Evolutionary conservation across 2,888 invertebrate species (phyloP).

Genomic region (Microplitis manilae): DNA sequence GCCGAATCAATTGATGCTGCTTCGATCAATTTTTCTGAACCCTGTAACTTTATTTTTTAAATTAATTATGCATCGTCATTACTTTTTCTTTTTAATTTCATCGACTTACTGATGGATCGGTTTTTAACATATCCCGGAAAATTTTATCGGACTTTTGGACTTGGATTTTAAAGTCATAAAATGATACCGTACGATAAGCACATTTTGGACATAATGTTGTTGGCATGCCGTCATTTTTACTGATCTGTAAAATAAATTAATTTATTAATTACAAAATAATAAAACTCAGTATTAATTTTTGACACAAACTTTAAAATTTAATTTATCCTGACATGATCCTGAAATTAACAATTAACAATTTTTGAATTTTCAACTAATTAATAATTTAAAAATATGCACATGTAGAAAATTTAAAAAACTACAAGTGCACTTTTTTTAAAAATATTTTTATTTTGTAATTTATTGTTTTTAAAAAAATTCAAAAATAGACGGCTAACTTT

Average conservation of each 20-base stretch:
- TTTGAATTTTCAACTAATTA: no score
- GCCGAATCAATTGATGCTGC: not conserved
- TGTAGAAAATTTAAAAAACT: no score
- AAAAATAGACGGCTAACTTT: no score
- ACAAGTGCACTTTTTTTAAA: no score
- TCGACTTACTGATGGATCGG: slow-evolving; percentile 23
- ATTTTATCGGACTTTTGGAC: slow-evolving; percentile 65
- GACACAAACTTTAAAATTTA: not conserved
- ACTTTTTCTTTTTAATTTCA: no score
- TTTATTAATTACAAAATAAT: not conserved
- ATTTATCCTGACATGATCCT: no score
- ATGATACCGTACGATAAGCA: slow-evolving; percentile 63
- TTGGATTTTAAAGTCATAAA: slow-evolving; percentile 64
- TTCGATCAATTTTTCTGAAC: not conserved
- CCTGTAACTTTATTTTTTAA: not conserved
- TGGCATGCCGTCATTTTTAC: slow-evolving; percentile 64
- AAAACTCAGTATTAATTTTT: not conserved
- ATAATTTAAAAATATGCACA: no score
- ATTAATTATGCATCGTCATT: no score
- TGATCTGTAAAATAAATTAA: slow-evolving; percentile 57
- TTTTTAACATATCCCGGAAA: slow-evolving; percentile 60
- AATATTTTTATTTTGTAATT: no score
- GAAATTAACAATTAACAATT: no score
- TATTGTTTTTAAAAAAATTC: no score
- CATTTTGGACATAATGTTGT: slow-evolving; percentile 65